Base-by-base conservation (phyloP, 1,140 invertebrate genomes). In the Cecropterus lyciades region DNA sequence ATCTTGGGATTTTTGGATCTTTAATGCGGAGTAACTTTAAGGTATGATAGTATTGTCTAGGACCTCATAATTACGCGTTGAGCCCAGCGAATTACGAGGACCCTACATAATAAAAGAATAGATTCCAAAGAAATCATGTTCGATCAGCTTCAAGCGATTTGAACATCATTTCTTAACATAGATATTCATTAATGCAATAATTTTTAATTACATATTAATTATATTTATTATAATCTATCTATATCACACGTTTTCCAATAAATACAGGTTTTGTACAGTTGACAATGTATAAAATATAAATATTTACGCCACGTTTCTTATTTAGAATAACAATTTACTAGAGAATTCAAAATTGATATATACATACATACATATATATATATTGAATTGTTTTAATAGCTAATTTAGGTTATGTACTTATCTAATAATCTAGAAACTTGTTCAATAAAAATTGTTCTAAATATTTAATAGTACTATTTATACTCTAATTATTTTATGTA, bases 361-460 rank as follows among this genome's bases (percentile, higher is more conserved):
- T n/a, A n/a, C n/a, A n/a, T n/a, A n/a, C n/a, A n/a, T n/a, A n/a
- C n/a, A n/a, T n/a, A 66, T 72, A 70, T 70, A 40, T 13, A 55
- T 72, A 33, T 55, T 68, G 65, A 69, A 77, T 71, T 67, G 62
- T 78, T 72, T 79, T 66, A 73, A 72, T 83, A 83, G 76, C 62
- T 78, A 76, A 79, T 48, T 9, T 85, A 85, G 78, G 72, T 77
- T 83, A 80, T 72, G 70, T 80, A 76, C 70, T 77, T 74, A n/a
- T n/a, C n/a, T n/a, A n/a, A n/a, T n/a, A n/a, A 81, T 13, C 71
- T 86, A 85, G 83, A 70, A 74, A 81, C 77, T 84, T 82, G 85
- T 89, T 89, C 84, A 87, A 89, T 84, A 87, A 81, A 74, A 77
- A 82, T 84, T 87, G 88, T 91, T 91, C 83, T 87, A 85, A 89